These are phyloP conservation scores for Hyla sarda DNA, from an alignment of 2,113 vertebrate genomes.

Conservation along the genomic window DNA sequence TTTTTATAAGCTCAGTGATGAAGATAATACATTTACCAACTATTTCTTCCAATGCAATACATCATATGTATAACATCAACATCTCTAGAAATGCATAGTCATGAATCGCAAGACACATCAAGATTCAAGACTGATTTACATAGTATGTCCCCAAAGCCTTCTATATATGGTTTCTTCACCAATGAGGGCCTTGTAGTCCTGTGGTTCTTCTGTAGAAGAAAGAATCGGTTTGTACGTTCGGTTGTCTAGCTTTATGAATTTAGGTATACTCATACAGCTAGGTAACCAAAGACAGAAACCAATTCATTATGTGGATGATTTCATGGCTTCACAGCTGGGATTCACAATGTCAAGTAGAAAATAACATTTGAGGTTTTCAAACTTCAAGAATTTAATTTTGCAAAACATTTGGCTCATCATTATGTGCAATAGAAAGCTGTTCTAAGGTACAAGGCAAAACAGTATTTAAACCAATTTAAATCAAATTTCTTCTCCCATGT, in stretches of 20 bases:
- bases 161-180: not conserved
- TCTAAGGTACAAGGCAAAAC: not conserved
- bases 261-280: constrained; percentile 98
- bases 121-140: not conserved
- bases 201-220: constrained; percentile 20
- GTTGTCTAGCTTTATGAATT: constrained; percentile 99
- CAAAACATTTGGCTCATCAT: not conserved
- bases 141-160: not conserved
- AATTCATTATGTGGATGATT: constrained; percentile 68
- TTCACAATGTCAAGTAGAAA: not conserved
- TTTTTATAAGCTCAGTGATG: not conserved
- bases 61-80: not conserved
- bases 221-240: constrained; percentile 92
- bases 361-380: not conserved
- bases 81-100: not conserved
- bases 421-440: not conserved
- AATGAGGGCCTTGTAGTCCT: not conserved
- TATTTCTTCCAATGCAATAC: not conserved
- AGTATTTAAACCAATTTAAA: not conserved
- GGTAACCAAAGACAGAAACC: constrained; percentile 99
- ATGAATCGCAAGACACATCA: not conserved
- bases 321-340: not conserved
- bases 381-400: not conserved
- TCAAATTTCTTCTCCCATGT: not conserved
- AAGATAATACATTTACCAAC: not conserved